A percentile compares a stretch with the other conserved stretches of the same genome.
These are phyloP conservation scores for Leucania comma DNA, from an alignment of 2,888 invertebrate species.

Conservation along the genomic window DNA sequence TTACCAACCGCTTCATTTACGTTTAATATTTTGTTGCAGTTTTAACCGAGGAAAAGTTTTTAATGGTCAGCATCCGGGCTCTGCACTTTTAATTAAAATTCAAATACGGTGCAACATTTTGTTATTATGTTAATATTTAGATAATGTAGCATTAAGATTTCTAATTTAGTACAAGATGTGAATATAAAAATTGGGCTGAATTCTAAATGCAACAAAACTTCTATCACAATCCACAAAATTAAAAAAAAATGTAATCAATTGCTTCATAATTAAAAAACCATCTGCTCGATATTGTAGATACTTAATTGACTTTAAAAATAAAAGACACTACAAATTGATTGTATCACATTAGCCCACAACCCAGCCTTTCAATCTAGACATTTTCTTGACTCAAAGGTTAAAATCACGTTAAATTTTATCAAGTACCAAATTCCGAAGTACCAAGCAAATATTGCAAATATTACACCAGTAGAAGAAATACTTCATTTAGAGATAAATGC, in stretches of 20 bases:
- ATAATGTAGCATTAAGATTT: not conserved
- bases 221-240: not conserved
- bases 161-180: not conserved
- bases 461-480: too few relatives aligned
- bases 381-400: too few relatives aligned
- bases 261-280: not conserved
- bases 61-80: slow-evolving; percentile 3
- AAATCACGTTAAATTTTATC: not conserved
- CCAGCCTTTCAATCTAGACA: too few relatives aligned
- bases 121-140: not conserved
- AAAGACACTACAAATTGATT: too few relatives aligned
- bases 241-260: not conserved
- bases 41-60: slow-evolving; percentile 11
- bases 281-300: not conserved
- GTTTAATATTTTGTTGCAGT: slow-evolving; percentile 24
- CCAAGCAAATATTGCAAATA: not conserved
- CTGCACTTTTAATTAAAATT: slow-evolving; percentile 30
- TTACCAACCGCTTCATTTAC: slow-evolving; percentile 5
- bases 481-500: not conserved
- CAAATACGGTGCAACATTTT: not conserved
- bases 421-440: not conserved
- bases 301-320: too few relatives aligned
- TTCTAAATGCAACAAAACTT: not conserved
- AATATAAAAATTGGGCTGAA: not conserved
- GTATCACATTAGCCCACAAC: too few relatives aligned